Conservation (phyloP, 2,113 vertebrate species). For the Charina bottae region DNA sequence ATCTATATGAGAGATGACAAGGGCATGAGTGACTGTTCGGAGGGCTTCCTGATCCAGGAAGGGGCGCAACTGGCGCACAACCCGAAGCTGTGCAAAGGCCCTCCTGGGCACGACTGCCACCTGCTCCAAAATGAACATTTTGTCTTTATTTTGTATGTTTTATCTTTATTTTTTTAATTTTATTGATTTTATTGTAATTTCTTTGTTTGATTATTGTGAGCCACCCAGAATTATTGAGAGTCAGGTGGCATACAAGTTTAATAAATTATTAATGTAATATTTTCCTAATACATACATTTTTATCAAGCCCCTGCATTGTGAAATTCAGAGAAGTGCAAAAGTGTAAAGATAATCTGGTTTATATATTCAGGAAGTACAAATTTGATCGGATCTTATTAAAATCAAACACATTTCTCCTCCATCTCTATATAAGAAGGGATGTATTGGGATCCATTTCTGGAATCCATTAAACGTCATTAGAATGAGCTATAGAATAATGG, state of each 20-base stretch:
- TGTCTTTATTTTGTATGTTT: neutral
- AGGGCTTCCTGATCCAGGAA: too few species aligned
- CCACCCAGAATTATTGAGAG: neutral
- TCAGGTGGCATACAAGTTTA: neutral
- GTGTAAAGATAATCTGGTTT: neutral
- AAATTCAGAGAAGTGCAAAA: neutral
- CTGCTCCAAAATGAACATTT: too few species aligned
- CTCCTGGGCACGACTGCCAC: too few species aligned
- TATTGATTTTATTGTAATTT: neutral
- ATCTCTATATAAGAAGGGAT: neutral
- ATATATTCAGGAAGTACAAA: neutral
- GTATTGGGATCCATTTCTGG: neutral
- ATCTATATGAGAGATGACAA: too few species aligned
- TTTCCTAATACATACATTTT: neutral
- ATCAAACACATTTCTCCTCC: neutral
- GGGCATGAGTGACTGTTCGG: too few species aligned
- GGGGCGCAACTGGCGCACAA: too few species aligned
- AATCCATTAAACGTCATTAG: neutral
- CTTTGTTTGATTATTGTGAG: neutral
- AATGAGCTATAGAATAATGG: neutral
- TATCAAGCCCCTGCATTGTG: neutral
- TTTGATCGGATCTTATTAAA: neutral
- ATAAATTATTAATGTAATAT: neutral
- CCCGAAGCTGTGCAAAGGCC: too few species aligned
- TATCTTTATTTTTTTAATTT: neutral